Percentiles rank a stretch among this genome's conserved stretches.
Conservation (phyloP, 2,888 invertebrate species). For the Timema podura region DNA sequence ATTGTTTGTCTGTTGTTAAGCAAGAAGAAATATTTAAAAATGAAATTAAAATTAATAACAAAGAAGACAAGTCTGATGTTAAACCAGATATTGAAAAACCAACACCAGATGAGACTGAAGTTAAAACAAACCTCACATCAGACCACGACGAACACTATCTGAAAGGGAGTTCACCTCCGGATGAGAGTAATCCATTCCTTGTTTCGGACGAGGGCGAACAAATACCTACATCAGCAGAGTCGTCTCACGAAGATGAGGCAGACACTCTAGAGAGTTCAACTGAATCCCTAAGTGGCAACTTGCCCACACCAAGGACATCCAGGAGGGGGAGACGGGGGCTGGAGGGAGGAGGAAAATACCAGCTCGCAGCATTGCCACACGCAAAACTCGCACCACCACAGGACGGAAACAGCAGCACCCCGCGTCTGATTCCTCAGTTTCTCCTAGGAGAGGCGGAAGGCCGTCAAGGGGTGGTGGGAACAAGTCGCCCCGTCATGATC, state of each 20-base stretch:
- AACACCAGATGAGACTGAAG: too few relatives aligned
- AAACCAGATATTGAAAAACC: too few relatives aligned
- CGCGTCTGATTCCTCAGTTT: constrained; percentile 12
- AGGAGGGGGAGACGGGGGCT: constrained; percentile 24
- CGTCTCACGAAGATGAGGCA: background rate
- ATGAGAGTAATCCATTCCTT: too few relatives aligned
- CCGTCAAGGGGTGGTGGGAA: constrained; percentile 17
- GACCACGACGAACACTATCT: too few relatives aligned
- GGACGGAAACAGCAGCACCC: constrained; percentile 8
- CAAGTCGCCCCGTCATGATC: constrained; percentile 16
- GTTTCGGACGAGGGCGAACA: constrained; percentile 36
- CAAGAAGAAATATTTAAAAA: too few relatives aligned
- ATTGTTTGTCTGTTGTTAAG: too few relatives aligned
- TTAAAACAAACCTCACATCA: too few relatives aligned
- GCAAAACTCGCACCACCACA: constrained; percentile 19
- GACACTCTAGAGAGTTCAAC: background rate
- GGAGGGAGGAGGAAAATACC: constrained; percentile 21
- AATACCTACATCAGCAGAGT: constrained; percentile 39
- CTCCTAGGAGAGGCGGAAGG: constrained; percentile 25
- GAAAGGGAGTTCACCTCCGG: too few relatives aligned
- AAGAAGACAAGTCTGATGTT: too few relatives aligned
- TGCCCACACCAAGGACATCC: constrained; percentile 11
- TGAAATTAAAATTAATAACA: too few relatives aligned
- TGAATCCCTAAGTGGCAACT: too few relatives aligned
- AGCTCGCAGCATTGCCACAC: constrained; percentile 24